Conservation (phyloP, 2,797 vertebrate species). For the Ambastaia sidthimunki region DNA sequence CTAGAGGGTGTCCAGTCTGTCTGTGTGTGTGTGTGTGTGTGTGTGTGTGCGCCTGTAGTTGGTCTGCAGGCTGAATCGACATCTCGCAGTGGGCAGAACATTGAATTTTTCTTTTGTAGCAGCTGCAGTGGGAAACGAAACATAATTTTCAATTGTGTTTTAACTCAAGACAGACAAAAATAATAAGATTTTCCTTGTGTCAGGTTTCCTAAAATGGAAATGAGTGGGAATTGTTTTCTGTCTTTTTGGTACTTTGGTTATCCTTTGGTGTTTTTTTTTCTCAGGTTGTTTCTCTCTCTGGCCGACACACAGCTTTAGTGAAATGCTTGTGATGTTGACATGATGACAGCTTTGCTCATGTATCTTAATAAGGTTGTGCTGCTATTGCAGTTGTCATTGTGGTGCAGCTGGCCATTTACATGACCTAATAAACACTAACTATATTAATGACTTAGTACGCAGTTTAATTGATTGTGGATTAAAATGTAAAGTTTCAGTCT, state of each 20-base stretch:
- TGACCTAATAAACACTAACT: background rate
- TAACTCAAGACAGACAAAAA: constrained; percentile 33
- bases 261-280: background rate
- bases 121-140: constrained; percentile 52
- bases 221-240: background rate
- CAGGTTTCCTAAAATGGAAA: background rate
- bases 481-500: too few species aligned
- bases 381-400: background rate
- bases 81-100: constrained; percentile 33
- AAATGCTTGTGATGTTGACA: background rate
- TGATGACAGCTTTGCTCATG: background rate
- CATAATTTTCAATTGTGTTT: constrained; percentile 49
- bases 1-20: constrained; percentile 13
- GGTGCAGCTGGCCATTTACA: too few species aligned
- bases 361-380: background rate
- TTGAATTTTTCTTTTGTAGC: constrained; percentile 35
- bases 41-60: background rate
- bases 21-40: constrained; percentile 19
- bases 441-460: too few species aligned
- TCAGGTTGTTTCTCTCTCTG: constrained; percentile 10
- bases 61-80: constrained; percentile 40
- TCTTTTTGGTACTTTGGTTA: background rate
- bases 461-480: too few species aligned
- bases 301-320: background rate
- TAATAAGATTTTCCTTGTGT: constrained; percentile 33